Percentiles rank a stretch among this genome's conserved stretches.
phyloP scores from a whole-genome alignment of 1,140 invertebrate species.

The Drosophila pallidifrons region DNA sequence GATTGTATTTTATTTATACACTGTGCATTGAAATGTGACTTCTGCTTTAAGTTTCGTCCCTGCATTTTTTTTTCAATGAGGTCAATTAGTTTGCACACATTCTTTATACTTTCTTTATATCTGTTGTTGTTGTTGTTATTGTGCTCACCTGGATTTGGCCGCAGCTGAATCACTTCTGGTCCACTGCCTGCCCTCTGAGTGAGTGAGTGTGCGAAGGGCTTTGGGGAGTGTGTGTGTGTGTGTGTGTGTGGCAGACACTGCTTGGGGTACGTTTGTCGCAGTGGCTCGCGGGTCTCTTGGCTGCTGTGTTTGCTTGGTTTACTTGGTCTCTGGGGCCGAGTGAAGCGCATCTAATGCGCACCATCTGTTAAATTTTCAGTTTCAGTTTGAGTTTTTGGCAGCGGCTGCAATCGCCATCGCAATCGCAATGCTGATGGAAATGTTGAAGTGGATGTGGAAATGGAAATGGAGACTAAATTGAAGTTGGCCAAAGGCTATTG shows the following conservation, averaged over 20 bases:
- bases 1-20: no score
- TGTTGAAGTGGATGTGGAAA: constrained; percentile 6
- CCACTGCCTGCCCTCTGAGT: not conserved
- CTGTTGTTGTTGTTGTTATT: no score
- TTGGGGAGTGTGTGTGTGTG: not conserved
- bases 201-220: not conserved
- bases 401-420: constrained; percentile 31
- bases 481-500: constrained; percentile 61
- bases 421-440: constrained; percentile 1
- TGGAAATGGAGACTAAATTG: constrained; percentile 9
- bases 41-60: no score
- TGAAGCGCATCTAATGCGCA: constrained; percentile 80
- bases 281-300: constrained; percentile 25
- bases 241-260: not conserved
- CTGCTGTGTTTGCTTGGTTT: not conserved
- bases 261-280: constrained; percentile 10
- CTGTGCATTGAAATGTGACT: no score
- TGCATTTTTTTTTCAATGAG: not conserved
- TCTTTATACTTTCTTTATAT: no score
- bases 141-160: constrained; percentile 5
- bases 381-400: constrained; percentile 27
- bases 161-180: constrained; percentile 32
- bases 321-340: constrained; percentile 68
- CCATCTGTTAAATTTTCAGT: constrained; percentile 82
- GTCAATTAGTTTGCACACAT: not conserved